Evolutionary conservation across 2,797 vertebrate species (phyloP).

Genomic region (Centropyge bicolor): DNA sequence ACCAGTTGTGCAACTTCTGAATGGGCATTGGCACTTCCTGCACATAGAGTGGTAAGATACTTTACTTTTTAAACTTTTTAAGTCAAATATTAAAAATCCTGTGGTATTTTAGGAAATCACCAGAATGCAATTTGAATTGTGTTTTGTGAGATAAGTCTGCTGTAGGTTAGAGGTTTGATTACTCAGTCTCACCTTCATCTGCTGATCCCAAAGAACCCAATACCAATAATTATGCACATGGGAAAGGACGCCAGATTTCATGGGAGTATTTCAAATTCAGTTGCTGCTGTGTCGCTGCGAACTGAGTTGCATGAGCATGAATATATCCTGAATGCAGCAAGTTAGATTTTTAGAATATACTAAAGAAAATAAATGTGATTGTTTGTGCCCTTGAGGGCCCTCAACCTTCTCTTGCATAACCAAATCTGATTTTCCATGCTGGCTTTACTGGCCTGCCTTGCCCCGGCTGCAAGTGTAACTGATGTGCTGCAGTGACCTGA

Average conservation of each 20-base stretch:
- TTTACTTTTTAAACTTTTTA: constrained; percentile 15
- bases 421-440: constrained; percentile 46
- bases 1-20: constrained; percentile 44
- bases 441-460: constrained; percentile 3
- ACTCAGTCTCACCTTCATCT: constrained; percentile 11
- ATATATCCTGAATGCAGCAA: constrained; percentile 1
- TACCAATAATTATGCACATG: constrained; percentile 23
- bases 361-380: neutral
- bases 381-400: neutral
- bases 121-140: neutral
- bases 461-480: constrained; percentile 28
- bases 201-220: constrained; percentile 34
- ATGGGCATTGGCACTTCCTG: constrained; percentile 60
- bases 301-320: constrained; percentile 18
- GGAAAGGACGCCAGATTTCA: constrained; percentile 30
- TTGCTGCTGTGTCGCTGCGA: constrained; percentile 17
- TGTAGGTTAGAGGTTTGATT: constrained; percentile 9
- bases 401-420: constrained; percentile 8
- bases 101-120: constrained; percentile 4
- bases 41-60: constrained; percentile 64
- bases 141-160: neutral
- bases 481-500: constrained; percentile 39
- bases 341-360: neutral
- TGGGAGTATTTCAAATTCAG: neutral
- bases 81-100: neutral